These are phyloP conservation scores for Ridgeia piscesae DNA, from an alignment of 1,140 invertebrate genomes.

Conservation along the genomic window DNA sequence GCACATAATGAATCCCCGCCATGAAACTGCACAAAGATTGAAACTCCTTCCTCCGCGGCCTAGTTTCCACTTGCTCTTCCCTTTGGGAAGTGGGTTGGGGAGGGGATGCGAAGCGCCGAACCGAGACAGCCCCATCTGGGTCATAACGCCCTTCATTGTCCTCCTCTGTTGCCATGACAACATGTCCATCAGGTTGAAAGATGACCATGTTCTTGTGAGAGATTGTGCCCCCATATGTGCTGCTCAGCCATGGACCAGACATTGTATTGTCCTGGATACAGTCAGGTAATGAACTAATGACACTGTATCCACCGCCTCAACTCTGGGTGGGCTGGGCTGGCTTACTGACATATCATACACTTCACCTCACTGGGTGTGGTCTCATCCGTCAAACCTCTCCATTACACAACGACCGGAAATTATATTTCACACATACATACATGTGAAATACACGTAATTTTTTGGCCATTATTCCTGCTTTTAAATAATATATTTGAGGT, in stretches of 20 bases:
- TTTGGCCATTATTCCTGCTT: neutral
- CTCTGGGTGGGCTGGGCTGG: neutral
- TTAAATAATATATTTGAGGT: neutral
- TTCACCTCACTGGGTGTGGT: neutral
- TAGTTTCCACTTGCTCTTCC: neutral
- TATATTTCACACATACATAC: neutral
- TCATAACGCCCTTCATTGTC: neutral
- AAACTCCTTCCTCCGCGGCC: neutral
- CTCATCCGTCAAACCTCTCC: neutral
- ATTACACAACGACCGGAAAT: neutral
- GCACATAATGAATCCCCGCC: neutral
- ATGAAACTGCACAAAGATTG: neutral
- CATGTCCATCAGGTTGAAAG: neutral
- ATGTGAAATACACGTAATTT: too few species aligned
- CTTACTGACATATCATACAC: neutral
- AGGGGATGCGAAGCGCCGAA: neutral
- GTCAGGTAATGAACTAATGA: neutral
- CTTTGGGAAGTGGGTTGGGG: neutral
- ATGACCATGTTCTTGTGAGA: neutral
- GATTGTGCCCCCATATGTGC: neutral
- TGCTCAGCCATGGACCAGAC: neutral
- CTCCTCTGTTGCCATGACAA: neutral
- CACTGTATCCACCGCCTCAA: neutral
- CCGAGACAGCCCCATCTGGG: neutral
- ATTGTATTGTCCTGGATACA: neutral